A percentile compares a stretch with the other conserved stretches of the same genome.
phyloP scores from a whole-genome alignment of 2,113 vertebrate genomes.

The Cyrtonyx montezumae region DNA sequence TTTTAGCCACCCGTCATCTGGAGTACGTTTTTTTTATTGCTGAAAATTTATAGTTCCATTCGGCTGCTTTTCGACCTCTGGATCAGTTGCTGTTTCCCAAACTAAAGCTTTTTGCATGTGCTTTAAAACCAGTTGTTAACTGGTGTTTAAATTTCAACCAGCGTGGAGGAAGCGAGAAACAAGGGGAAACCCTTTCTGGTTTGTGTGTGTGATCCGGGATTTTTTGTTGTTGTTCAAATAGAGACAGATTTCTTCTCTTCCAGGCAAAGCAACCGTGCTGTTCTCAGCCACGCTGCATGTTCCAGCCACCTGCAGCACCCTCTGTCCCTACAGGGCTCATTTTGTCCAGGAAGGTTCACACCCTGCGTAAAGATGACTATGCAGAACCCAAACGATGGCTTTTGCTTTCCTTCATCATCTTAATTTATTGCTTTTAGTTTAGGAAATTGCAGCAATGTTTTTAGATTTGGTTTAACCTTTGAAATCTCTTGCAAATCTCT shows the following conservation, averaged over 20 bases:
- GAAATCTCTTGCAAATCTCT: neutral
- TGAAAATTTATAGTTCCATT: slow-evolving; percentile 66
- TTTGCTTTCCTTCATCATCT: slow-evolving; percentile 44
- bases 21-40: slow-evolving; percentile 60
- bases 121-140: slow-evolving; percentile 48
- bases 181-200: neutral
- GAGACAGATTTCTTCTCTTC: neutral
- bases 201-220: neutral
- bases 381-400: slow-evolving; percentile 48
- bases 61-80: slow-evolving; percentile 73
- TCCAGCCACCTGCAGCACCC: neutral
- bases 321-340: neutral
- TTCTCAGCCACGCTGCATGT: slow-evolving; percentile 33
- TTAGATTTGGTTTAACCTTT: slow-evolving; percentile 8
- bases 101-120: slow-evolving; percentile 34
- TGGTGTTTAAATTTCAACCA: slow-evolving; percentile 32
- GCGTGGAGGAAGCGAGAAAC: neutral
- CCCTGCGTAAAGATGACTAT: neutral
- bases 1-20: slow-evolving; percentile 64
- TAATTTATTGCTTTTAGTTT: slow-evolving; percentile 74
- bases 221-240: neutral
- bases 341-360: neutral
- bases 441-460: slow-evolving; percentile 49
- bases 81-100: slow-evolving; percentile 70
- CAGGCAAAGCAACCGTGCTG: slow-evolving; percentile 21